A percentile compares a stretch with the other conserved stretches of the same genome.
phyloP scores from a whole-genome alignment of 2,888 invertebrate genomes.

The Oasisia sp. region DNA sequence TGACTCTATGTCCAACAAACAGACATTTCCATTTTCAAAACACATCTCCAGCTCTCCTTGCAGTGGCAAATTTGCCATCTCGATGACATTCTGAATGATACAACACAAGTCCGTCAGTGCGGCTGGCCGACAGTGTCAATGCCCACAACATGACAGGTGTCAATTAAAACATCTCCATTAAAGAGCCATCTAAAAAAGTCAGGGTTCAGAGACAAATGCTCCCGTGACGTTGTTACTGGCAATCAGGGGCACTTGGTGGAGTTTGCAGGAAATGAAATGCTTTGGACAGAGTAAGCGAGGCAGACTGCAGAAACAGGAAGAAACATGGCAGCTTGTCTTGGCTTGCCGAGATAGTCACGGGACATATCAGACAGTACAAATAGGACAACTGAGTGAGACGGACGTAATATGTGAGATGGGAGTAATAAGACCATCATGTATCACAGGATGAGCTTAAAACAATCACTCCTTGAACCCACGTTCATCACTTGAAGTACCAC shows the following conservation, averaged over 20 bases:
- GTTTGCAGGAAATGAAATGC: neutral
- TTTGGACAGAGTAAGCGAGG: neutral
- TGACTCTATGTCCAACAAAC: no score
- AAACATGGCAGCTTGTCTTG: neutral
- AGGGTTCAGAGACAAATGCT: neutral
- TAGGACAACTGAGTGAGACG: no score
- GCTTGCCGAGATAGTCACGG: no score
- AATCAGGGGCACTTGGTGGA: neutral
- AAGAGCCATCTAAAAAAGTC: neutral
- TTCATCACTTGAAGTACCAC: no score
- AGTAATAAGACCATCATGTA: no score
- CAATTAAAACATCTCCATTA: neutral
- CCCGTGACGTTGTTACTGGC: neutral
- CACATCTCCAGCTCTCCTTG: no score
- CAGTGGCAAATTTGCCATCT: neutral
- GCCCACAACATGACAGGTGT: neutral
- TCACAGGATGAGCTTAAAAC: no score
- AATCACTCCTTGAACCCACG: no score
- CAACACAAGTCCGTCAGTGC: neutral
- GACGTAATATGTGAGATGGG: no score
- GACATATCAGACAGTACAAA: no score
- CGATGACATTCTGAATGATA: neutral
- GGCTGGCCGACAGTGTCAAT: neutral
- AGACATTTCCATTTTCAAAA: no score
- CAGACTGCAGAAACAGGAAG: neutral